Base-by-base conservation (phyloP, 2,797 vertebrate species). In the Pangasius djambal region DNA sequence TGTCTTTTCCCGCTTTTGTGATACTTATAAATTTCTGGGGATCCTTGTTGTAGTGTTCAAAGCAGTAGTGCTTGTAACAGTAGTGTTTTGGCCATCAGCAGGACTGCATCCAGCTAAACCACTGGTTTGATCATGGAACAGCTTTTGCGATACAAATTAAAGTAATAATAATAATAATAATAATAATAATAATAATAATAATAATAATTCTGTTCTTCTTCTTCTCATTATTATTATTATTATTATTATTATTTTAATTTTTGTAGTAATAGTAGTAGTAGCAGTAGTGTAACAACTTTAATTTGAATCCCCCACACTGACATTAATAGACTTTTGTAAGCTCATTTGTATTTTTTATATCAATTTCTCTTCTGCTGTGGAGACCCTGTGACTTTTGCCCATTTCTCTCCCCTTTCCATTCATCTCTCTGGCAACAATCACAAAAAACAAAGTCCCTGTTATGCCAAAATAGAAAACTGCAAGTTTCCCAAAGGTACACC, bases 351-450 rank as follows among this genome's bases (percentile, higher is more conserved):
- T 44, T 63, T n/a, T 40, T 82, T 28, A 52, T 57, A 59, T 37
- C 34, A 61, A 7, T 15, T 10, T 82, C 31, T 20, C 37, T n/a
- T n/a, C n/a, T 69, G 8, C 83, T n/a, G n/a, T 44, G 18, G 81
- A 82, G 9, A 13, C 18, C 74, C 7, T 31, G 37, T 78, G 25
- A 52, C 6, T 52, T 61, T 40, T 69, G 2, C 52, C 65, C 4
- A 12, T 31, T 70, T 40, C 31, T 44, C n/a, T 44, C 25, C 34
- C 25, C 13, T 9, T 84, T 55, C 48, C 2, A 48, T 52, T 78
- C 40, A 85, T 89, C 86, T 87, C 92, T 57, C 63, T 25, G 34
- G 7, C 25, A 37, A 9, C 44, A 37, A 50, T 55, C 31, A 85
- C 18, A 67, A 31, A 55, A 44, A 52, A 52, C n/a, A 55, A n/a